phyloP scores from a whole-genome alignment of 2,797 vertebrate species.

The Smutsia temminckii region DNA sequence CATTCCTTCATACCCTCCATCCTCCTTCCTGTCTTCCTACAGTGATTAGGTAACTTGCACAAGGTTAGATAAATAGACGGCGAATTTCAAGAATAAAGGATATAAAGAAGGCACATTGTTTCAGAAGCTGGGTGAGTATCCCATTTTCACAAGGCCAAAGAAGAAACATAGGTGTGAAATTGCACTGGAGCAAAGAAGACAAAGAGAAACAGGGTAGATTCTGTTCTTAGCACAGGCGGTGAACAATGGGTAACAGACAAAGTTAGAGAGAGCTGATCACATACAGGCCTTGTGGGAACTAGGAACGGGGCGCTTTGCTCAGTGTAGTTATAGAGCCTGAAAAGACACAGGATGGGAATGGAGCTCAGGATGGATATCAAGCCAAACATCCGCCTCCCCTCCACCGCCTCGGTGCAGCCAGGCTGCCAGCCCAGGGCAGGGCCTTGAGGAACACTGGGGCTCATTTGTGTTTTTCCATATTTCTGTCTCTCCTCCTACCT shows the following conservation, averaged over 20 bases:
- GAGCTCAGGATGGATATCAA: background rate
- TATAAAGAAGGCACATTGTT: background rate
- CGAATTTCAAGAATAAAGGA: background rate
- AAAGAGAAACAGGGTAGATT: background rate
- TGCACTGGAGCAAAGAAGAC: background rate
- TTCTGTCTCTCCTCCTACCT: background rate
- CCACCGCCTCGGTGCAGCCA: background rate
- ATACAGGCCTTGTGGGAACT: background rate
- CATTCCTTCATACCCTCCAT: background rate
- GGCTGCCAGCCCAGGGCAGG: background rate
- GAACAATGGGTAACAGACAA: background rate
- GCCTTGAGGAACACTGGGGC: background rate
- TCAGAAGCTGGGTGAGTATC: background rate
- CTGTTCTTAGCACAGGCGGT: background rate
- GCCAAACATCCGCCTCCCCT: accelerated
- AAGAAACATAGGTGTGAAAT: background rate
- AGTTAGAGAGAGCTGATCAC: background rate
- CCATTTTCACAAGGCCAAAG: background rate
- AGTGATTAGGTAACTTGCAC: background rate
- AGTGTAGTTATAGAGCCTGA: no score
- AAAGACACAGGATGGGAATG: background rate
- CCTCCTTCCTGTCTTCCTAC: no score
- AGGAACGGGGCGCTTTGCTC: no score
- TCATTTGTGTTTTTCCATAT: background rate
- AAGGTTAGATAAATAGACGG: no score